A percentile compares a stretch with the other conserved stretches of the same genome.
These are phyloP conservation scores for Habroteleia sp. DNA, from an alignment of 2,888 invertebrate genomes.

Conservation along the genomic window DNA sequence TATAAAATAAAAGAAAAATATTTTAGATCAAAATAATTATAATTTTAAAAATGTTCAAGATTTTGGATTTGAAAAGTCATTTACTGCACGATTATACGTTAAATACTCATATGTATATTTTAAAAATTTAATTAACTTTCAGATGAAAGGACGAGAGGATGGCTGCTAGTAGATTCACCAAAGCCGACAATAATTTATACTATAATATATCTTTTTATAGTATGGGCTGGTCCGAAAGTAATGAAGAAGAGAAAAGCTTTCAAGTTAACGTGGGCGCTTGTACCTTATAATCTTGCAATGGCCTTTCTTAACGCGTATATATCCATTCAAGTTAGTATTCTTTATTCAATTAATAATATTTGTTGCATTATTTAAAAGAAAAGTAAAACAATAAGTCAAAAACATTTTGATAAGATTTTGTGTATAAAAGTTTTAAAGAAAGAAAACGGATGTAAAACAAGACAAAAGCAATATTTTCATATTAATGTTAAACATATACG, in stretches of 20 bases:
- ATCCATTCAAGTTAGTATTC: constrained; percentile 85
- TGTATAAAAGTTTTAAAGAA: too few relatives aligned
- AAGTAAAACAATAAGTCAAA: not conserved
- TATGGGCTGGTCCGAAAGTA: constrained; percentile 89
- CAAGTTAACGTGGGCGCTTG: constrained; percentile 87
- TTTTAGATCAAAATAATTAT: too few relatives aligned
- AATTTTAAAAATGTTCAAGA: too few relatives aligned
- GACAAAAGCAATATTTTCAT: constrained; percentile 23
- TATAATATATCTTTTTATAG: constrained; percentile 87
- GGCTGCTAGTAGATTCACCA: constrained; percentile 92
- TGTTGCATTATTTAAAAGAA: too few relatives aligned
- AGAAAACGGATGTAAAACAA: constrained; percentile 13
- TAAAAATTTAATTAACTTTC: too few relatives aligned
- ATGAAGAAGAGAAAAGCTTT: constrained; percentile 91
- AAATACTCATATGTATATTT: too few relatives aligned
- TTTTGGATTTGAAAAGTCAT: too few relatives aligned
- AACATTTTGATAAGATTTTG: too few relatives aligned
- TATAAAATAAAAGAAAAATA: too few relatives aligned
- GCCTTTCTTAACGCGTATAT: constrained; percentile 92
- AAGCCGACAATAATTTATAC: constrained; percentile 87
- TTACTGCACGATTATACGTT: too few relatives aligned
- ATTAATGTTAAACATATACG: constrained; percentile 41
- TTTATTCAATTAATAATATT: too few relatives aligned
- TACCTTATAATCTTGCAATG: constrained; percentile 93
- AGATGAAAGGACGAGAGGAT: constrained; percentile 92